Evolutionary conservation across 2,888 invertebrate genomes (phyloP).

Genomic region (Dryococelus australis): DNA sequence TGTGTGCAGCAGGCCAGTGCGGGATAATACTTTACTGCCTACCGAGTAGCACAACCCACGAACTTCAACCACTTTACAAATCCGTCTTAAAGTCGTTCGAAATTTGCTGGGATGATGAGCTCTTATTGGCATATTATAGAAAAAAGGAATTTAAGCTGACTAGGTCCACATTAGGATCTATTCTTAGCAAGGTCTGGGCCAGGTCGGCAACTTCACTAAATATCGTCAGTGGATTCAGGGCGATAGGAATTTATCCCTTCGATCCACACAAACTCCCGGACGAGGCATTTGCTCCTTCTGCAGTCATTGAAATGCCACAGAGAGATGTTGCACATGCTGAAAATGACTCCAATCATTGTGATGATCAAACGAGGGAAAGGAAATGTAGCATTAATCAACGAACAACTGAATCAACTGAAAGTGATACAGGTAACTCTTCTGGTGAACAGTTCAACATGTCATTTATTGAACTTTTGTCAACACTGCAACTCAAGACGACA

Average conservation of each 20-base stretch:
- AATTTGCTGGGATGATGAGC: not conserved
- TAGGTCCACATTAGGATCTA: not conserved
- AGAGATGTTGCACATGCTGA: not conserved
- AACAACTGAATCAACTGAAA: not conserved
- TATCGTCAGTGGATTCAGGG: not conserved
- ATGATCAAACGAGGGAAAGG: not conserved
- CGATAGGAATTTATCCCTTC: not conserved
- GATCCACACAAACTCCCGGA: not conserved
- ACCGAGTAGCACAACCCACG: not conserved
- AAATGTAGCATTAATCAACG: not conserved
- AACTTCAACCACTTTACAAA: not conserved
- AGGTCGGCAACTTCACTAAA: not conserved
- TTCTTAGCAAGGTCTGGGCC: not conserved
- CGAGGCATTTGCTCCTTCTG: not conserved
- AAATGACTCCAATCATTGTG: not conserved
- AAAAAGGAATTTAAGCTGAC: not conserved
- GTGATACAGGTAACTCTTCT: not conserved
- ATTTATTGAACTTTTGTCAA: conserved; percentile 1
- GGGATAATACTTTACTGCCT: too few species aligned
- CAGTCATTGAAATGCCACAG: not conserved
- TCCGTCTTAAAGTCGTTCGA: not conserved
- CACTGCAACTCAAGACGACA: not conserved
- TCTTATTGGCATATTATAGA: not conserved
- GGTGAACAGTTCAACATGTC: not conserved
- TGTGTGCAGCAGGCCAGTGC: too few species aligned